Evolutionary conservation across 2,113 vertebrate genomes (phyloP), one percentile per base, ranked within the genome.

Genomic region (Psephotus haematonotus): DNA sequence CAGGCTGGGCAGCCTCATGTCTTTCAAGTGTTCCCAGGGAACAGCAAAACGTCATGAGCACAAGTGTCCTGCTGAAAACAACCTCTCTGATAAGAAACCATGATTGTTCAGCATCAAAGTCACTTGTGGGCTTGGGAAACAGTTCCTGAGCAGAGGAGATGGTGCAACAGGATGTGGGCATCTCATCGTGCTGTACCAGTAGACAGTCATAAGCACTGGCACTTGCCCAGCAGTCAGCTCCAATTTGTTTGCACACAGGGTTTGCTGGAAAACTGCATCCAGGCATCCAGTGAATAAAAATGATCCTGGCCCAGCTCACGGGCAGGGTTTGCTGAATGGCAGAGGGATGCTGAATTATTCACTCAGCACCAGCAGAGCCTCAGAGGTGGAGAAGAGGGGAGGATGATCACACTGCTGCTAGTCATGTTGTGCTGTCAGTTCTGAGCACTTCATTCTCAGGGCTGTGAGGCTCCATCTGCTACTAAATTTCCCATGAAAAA

Each of bases 221-320:
- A 4, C 89, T 11, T 23, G 5, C 72, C 94, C 95, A 96, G 93
- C 77, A 47, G 77, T 55, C 94, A 68, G 84, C 93, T 65, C 39
- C 78, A 2, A 79, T 93, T 91, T 84, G 89, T 95, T 95, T 92
- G 87, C 91, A 89, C 86, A 71, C 83, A 68, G 77, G 77, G 50
- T 76, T 68, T 95, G 95, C 94, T 91, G 93, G 91, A 93, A 95
- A 92, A 93, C 84, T 91, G 95, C 84, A 95, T 91, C 81, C 84
- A 93, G 88, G 52, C 94, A 17, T 55, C 83, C 93, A 60, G 93
- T 89, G 92, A 90, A 94, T 94, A 90, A 95, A 94, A 93, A 55
- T 68, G 90, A 71, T 88, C 74, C 88, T 92, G 78, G 1, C 85
- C 23, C 78, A 52, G 87, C 87, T 95, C 93, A 60, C 57, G 67